These are phyloP conservation scores for Steinernema khuongi DNA, from an alignment of 1,140 invertebrate genomes.

Conservation along the genomic window DNA sequence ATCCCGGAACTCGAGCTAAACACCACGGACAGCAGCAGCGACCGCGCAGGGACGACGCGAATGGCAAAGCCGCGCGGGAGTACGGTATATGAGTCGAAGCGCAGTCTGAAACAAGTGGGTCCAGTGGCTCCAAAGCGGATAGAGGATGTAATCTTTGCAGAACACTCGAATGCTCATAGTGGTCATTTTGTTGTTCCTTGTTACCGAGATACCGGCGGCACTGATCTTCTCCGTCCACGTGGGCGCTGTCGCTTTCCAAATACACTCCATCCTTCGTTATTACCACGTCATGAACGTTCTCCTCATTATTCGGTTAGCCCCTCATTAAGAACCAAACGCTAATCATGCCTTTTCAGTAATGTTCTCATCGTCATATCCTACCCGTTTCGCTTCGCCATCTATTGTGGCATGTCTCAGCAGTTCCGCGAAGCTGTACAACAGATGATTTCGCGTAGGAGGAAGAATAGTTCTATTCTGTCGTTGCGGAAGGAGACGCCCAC, in stretches of 20 bases:
- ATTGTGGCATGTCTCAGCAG: conserved; percentile 55
- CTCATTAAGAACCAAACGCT: background rate
- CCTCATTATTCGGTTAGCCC: conserved; percentile 48
- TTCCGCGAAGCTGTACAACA: conserved; percentile 49
- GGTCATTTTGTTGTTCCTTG: conserved; percentile 51
- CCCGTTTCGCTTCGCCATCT: conserved; percentile 55
- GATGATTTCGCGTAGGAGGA: conserved; percentile 24
- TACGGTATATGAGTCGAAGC: conserved; percentile 42
- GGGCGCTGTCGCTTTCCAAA: conserved; percentile 44
- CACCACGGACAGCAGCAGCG: background rate
- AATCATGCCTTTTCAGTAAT: conserved; percentile 43
- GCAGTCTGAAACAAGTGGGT: conserved; percentile 53
- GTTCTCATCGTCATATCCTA: conserved; percentile 53
- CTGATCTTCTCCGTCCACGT: conserved; percentile 54
- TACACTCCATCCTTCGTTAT: conserved; percentile 45
- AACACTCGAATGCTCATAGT: conserved; percentile 54
- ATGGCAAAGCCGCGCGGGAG: conserved; percentile 33
- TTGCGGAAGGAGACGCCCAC: background rate
- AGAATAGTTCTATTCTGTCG: background rate
- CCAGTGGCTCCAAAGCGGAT: background rate
- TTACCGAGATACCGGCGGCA: conserved; percentile 55
- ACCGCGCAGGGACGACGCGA: background rate
- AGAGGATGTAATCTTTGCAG: conserved; percentile 30
- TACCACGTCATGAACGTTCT: conserved; percentile 52
- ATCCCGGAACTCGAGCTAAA: background rate